Conservation (phyloP, 2,113 vertebrate species). For the Galeopterus variegatus region DNA sequence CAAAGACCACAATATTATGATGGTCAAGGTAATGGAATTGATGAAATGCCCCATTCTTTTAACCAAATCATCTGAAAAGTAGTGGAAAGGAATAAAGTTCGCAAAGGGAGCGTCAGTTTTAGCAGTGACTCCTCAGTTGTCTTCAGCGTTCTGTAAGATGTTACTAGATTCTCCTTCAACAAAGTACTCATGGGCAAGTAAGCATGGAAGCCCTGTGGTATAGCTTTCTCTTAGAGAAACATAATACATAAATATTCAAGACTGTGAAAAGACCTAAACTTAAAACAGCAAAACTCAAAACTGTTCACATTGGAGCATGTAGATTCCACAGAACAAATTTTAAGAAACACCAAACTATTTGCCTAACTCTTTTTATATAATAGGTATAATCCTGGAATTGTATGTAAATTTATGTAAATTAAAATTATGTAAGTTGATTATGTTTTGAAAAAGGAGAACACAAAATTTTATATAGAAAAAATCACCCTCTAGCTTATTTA, state of each 20-base stretch:
- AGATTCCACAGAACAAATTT: constrained; percentile 19
- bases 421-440: constrained; percentile 1
- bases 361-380: background rate
- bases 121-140: background rate
- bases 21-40: constrained; percentile 5
- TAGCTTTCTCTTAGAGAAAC: background rate
- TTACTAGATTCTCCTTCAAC: constrained; percentile 3
- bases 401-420: constrained; percentile 40
- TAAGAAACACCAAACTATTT: background rate
- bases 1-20: background rate
- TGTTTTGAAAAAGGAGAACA: background rate
- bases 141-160: background rate
- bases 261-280: background rate
- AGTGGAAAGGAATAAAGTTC: background rate
- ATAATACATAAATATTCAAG: background rate
- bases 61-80: constrained; percentile 28
- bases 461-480: background rate
- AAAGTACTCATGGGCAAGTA: background rate
- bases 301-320: background rate
- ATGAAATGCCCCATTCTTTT: constrained; percentile 15
- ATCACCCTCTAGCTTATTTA: background rate
- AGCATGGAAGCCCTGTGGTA: background rate
- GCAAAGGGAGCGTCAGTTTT: background rate
- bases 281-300: background rate
- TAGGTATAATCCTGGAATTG: background rate